Evolutionary conservation across 2,888 invertebrate species (phyloP).

Genomic region (Eristalis pertinax): DNA sequence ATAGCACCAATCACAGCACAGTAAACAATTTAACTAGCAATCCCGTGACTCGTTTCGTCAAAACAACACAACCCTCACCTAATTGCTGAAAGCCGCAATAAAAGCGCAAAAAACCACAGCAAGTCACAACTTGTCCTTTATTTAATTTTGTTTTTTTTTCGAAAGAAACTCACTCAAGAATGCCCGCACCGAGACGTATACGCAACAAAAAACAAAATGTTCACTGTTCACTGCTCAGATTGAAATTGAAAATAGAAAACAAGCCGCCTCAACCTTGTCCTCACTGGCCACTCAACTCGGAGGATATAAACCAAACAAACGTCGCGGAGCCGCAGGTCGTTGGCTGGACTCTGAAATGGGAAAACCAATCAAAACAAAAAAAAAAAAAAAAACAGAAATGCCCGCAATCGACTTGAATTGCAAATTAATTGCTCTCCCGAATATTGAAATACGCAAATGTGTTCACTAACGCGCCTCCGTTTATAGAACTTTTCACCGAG

Average conservation of each 20-base stretch:
- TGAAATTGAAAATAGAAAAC: not conserved
- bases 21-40: not conserved
- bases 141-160: not conserved
- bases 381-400: not conserved
- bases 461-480: not conserved
- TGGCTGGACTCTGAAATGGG: not conserved
- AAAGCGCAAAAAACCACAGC: not conserved
- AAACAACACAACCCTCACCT: not conserved
- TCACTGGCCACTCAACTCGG: not conserved
- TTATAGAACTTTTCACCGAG: not conserved
- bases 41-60: not conserved
- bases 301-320: not conserved
- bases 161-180: not conserved
- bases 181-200: conserved; percentile 41
- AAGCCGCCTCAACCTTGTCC: not conserved
- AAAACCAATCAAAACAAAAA: not conserved
- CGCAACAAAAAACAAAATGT: conserved; percentile 26
- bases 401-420: conserved; percentile 20
- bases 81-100: not conserved
- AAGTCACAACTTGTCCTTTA: not conserved
- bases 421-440: conserved; percentile 15
- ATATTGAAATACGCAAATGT: not conserved
- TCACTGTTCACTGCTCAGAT: not conserved
- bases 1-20: not conserved
- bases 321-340: not conserved